Base-by-base conservation (phyloP, 2,888 invertebrate species). In the Julus scandinavius region DNA sequence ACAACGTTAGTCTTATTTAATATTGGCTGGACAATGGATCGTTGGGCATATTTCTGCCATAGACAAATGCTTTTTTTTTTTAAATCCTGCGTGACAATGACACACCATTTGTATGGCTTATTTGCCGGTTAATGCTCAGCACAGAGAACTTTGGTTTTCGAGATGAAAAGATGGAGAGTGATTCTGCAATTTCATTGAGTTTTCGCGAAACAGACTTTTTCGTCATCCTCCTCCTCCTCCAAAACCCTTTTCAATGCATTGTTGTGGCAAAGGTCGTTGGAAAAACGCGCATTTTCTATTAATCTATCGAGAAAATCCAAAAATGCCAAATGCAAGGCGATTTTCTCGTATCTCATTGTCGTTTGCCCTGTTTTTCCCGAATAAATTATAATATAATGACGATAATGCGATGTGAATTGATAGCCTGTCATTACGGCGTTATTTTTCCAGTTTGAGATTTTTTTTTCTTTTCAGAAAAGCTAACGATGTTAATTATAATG, bases 1-100 rank as follows among this genome's bases (percentile, higher is more conserved):
- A 83, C 83, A 83, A 83, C 40, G 83, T 83, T 83, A 83, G 83
- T 83, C 83, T 29, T 83, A 83, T 40, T 83, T 83, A 83, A 83
- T 83, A 83, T 83, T 83, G 3, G 83, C 83, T 83, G 40, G 40
- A 83, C 83, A 83, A 83, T 83, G 40, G 83, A 83, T 83, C 38
- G 29, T 83, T 83, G 29, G 83, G 83, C 40, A 40, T 40, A 83
- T 83, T 29, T 83, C 29, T 38, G 83, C 40, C 83, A 83, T 9
- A 83, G 83, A 83, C 83, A 83, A 83, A 83, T 83, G 83, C 83
- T n/a, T n/a, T n/a, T n/a, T 38, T 40, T 83, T 83, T 83, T 13
- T 83, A 83, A 83, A 17, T 38, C 83, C 83, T 6, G 83, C 20
- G 38, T 83, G 83, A 83, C 83, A 83, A 83, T 83, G 83, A 83